Evolutionary conservation across 2,113 vertebrate species (phyloP), one percentile per base, ranked within the genome.

Genomic region (Clarias macrocephalus): DNA sequence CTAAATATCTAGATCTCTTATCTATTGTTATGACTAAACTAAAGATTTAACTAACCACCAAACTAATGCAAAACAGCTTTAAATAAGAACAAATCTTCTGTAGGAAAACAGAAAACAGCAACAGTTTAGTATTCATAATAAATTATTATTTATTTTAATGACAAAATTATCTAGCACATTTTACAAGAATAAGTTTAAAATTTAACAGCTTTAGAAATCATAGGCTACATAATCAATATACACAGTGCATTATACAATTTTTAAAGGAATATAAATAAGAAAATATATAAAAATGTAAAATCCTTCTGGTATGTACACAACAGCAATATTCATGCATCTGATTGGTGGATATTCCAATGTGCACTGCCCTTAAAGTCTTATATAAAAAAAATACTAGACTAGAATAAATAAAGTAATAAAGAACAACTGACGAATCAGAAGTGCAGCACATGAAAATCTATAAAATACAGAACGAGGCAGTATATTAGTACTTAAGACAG

Each of bases 361-460:
- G 85, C 85, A 82, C 77, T 82, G 82, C 76, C 82, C 82, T 76
- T 89, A 80, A 77, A 79, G 75, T 85, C 33, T 57, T 57, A 66
- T 25, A 80, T 80, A 37, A 77, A 28, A 82, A 87, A 85, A 60
- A 82, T 70, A 59, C 59, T 12, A 60, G 11, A 18, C 59, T 72
- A 83, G 54, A 89, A 89, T 89, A 88, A 88, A 89, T 87, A 87
- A 89, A 82, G 68, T 48, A 82, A 87, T 81, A 25, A n/a, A 4
- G 56, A 75, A 75, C 56, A 85, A 63, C 54, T 33, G 19, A 57
- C 30, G 28, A 87, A 87, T 66, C 19, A 82, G 37, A 89, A 89
- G 83, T 87, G 83, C 70, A 87, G 87, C 57, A 23, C 7, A 13
- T 73, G 87, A 65, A 83, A 52, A 82, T 21, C 0, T 80, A 84